Evolutionary conservation across 2,113 vertebrate species (phyloP).

Genomic region (Semnornis frantzii): DNA sequence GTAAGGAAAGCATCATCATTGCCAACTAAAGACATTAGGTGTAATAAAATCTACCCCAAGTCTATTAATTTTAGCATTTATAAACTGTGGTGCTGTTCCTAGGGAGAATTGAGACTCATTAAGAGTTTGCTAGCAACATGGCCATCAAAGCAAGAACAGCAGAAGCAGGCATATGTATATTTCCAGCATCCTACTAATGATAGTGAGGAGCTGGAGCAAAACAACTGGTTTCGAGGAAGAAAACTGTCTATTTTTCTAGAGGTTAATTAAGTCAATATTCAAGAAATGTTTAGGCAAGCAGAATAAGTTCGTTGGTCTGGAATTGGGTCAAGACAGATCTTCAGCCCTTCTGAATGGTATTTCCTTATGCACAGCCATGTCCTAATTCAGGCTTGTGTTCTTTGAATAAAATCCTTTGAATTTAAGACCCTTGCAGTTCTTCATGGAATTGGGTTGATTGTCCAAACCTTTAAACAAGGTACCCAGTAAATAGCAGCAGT

Average conservation of each 20-base stretch:
- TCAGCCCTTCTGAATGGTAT: background rate
- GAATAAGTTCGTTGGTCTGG: background rate
- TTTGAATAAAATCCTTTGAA: background rate
- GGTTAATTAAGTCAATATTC: background rate
- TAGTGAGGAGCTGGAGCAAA: background rate
- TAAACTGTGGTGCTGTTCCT: slow-evolving; percentile 23
- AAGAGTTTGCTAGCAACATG: slow-evolving; percentile 22
- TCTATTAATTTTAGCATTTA: slow-evolving; percentile 67
- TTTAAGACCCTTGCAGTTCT: background rate
- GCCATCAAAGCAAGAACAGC: slow-evolving; percentile 19
- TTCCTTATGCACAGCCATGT: background rate
- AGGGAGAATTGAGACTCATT: slow-evolving; percentile 5
- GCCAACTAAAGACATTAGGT: slow-evolving; percentile 40
- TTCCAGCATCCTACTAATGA: background rate
- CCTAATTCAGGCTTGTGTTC: background rate
- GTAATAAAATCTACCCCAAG: slow-evolving; percentile 44
- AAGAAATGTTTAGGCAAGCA: background rate
- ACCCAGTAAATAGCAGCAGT: background rate
- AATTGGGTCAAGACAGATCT: background rate
- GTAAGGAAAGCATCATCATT: slow-evolving; percentile 30
- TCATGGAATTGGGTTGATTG: background rate
- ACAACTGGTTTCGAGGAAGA: background rate
- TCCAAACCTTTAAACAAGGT: background rate
- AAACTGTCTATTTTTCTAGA: background rate
- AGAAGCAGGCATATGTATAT: background rate